Base-by-base conservation (phyloP, 2,113 vertebrate genomes). In the Cairina moschata region DNA sequence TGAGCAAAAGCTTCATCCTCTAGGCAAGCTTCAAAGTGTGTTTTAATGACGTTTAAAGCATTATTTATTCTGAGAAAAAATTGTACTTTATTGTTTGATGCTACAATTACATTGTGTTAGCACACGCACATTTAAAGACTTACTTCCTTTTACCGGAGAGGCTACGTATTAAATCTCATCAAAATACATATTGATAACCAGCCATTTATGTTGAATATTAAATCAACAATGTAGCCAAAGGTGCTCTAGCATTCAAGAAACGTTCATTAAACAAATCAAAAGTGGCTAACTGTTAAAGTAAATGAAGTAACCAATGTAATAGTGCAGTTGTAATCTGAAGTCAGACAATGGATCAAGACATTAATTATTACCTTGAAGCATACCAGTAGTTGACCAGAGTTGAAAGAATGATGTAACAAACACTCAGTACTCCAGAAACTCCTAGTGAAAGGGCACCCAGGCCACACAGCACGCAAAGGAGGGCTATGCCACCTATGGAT, bases 401-500 rank as follows among this genome's bases (percentile, higher is more conserved):
- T 80, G 98, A 98, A 62, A 97, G 20, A 18, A 97, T 46, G 8
- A 98, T 0, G 0, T 98, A 98, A 62, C 95, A 96, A 62, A 96
- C 40, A 4, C 96, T 97, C n/a, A 98, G 34, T 8, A 97, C 74
- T 48, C 96, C 95, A 3, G 98, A 98, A 62, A 98, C 69, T 81
- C 97, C 44, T 13, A 99, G 40, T 2, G 99, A 98, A 60, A 99
- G 82, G 2, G 98, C 56, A 48, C 97, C 98, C 79, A 99, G 89
- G 78, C 98, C 98, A 48, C 98, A 97, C 13, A 99, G 98, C 69
- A 98, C 95, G 40, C 97, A 98, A 5, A 99, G 97, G 25, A 99
- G 97, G 23, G 93, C 80, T 84, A 98, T 17, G 26, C 98, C 98
- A 4, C 98, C 98, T 25, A 98, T 79, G 5, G 97, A 97, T 97